phyloP scores from a whole-genome alignment of 2,888 invertebrate genomes.

The Athalia rosae region DNA sequence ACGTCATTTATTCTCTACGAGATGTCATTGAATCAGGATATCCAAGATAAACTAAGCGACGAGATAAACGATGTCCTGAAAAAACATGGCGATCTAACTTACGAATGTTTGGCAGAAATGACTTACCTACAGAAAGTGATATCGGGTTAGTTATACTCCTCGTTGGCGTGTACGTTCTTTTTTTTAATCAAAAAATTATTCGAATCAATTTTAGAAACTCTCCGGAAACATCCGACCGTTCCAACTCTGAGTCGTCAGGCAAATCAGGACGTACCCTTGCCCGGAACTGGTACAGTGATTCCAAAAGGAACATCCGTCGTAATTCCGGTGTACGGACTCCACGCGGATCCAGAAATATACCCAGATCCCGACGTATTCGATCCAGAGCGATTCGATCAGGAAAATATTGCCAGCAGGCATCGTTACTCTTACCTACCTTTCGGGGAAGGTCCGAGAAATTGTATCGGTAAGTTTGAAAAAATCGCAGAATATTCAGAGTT shows the following conservation, averaged over 20 bases:
- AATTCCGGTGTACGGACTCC: constrained; percentile 72
- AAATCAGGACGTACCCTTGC: constrained; percentile 3
- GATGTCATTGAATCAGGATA: constrained; percentile 69
- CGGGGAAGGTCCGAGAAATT: constrained; percentile 54
- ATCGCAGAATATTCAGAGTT: neutral
- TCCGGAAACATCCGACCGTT: constrained; percentile 59
- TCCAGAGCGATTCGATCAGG: constrained; percentile 74
- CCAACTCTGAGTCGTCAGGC: constrained; percentile 67
- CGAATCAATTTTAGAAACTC: neutral
- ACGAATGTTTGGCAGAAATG: constrained; percentile 73
- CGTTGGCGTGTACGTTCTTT: neutral
- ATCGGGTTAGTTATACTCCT: constrained; percentile 61
- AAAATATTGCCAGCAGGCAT: constrained; percentile 61
- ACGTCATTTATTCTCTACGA: constrained; percentile 73
- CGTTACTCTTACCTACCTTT: constrained; percentile 58
- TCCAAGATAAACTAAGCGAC: constrained; percentile 71
- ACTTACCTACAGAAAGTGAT: constrained; percentile 73
- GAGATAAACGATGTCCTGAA: constrained; percentile 70
- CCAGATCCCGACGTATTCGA: constrained; percentile 75
- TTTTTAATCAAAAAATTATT: constrained; percentile 33
- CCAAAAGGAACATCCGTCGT: constrained; percentile 63
- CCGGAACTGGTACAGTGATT: constrained; percentile 54
- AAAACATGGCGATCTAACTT: constrained; percentile 68
- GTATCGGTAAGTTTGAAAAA: constrained; percentile 60
- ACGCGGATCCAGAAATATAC: constrained; percentile 74